Evolutionary conservation across 2,888 invertebrate genomes (phyloP), one percentile per base, ranked within the genome.

Genomic region (Mellilla xanthometata): DNA sequence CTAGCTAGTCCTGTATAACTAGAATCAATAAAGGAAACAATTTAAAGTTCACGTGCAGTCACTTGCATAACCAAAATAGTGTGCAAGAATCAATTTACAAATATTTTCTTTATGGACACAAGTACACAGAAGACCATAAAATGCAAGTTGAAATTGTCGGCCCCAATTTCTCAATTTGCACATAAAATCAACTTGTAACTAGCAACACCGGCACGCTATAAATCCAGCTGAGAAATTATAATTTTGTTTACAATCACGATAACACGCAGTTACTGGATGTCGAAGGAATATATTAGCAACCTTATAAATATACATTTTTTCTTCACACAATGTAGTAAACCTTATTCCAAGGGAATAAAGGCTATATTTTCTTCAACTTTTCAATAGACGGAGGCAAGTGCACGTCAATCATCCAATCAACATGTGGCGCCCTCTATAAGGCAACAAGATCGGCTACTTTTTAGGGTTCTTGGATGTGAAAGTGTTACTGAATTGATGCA

Each of bases 381-480:
- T 6, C 6, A 3, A 6, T 19, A 3, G 6, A 19, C 7, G 24
- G 4, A 2, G 69, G 65, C 53, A 62, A 71, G 29, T 41, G 40
- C 23, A 12, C 78, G 80, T 85, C 87, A 84, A 86, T 87, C 86
- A 86, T 76, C 78, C 82, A 76, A 82, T 84, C 85, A 77, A 71
- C 65, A 64, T 57, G 70, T 63, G 68, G 68, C 65, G 71, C 60
- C 66, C 67, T 58, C 61, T 58, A 58, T 51, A 56, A 40, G 55
- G 35, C 6, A 19, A 3, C 15, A 19, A 6, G 6, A 19, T 6
- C 1, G 8, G 24, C 24, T 24, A 7, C 8, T n/a, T 24, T 53
- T 56, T 58, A 56, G 52, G 53, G 56, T 40, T 32, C 52, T 12
- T 23, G n/a, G 36, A 15, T 29, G 12, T 28, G 39, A 50, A 50